Base-by-base conservation (phyloP, 2,113 vertebrate species). In the Heterochromis multidens region DNA sequence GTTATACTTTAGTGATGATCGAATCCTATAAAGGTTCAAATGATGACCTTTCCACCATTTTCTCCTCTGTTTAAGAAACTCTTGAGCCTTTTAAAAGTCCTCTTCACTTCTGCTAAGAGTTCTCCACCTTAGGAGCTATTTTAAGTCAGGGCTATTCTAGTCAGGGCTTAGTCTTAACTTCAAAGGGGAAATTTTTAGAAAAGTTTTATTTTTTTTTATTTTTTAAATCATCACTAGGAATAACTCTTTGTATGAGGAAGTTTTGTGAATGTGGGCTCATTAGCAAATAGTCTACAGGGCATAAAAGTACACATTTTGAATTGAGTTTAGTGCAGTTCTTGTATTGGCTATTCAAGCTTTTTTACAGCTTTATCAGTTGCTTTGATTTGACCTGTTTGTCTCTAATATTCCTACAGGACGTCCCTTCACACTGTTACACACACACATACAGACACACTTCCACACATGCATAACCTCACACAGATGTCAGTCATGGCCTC, bases 401-500 rank as follows among this genome's bases (percentile, higher is more conserved):
- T n/a, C 21, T n/a, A 9, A 19, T 52, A 52, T 52, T 52, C 5
- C 7, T 54, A 9, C 19, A 54, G 7, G 17, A 21, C 19, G 21
- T 21, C 49, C 6, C 7, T 54, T 21, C 31, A 23, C 61, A 37
- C 61, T 13, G 16, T 9, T 33, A 4, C 27, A 19, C 29, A 3
- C 3, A 19, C 27, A 61, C 16, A 16, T 4, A 62, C 29, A 35
- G 4, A 19, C 12, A 54, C 70, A 84, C 63, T 58, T 33, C 31
- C 43, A 80, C 27, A 43, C 65, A 65, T 6, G 46, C 76, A 40
- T 70, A 89, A n/a, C 70, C 46, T 49, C 17, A 7, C 62, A 79
- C 89, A 85, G 33, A 90, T 90, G 82, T 92, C 88, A 49, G 67
- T 82, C 88, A 86, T 93, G 89, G 87, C 91, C 88, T 89, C 84